A percentile compares a stretch with the other conserved stretches of the same genome.
phyloP scores from a whole-genome alignment of 2,797 vertebrate genomes.

The Acanthopagrus latus region DNA sequence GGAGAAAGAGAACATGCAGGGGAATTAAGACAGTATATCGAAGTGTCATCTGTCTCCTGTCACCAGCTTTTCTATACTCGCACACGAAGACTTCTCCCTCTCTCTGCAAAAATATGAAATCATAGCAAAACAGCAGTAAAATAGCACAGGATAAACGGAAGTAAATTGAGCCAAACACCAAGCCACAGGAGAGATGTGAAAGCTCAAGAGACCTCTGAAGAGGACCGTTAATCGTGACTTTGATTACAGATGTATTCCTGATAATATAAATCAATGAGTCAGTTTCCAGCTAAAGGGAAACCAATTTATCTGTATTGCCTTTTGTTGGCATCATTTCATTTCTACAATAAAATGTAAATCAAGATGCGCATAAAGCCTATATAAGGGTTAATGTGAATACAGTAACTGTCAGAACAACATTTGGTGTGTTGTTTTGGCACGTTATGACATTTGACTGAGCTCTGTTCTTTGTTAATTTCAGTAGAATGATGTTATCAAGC shows the following conservation, averaged over 20 bases:
- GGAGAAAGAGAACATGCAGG: constrained; percentile 33
- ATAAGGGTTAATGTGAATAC: constrained; percentile 15
- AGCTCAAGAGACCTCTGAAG: constrained; percentile 41
- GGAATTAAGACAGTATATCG: constrained; percentile 13
- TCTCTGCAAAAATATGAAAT: constrained; percentile 37
- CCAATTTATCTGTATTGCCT: constrained; percentile 29
- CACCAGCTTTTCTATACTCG: constrained; percentile 10
- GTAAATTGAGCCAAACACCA: constrained; percentile 57
- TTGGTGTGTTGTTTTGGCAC: not conserved
- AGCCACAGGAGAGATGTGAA: constrained; percentile 25
- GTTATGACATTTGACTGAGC: not conserved
- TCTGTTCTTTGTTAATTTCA: constrained; percentile 15
- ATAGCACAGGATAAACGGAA: constrained; percentile 20
- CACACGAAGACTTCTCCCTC: constrained; percentile 16
- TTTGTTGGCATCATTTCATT: constrained; percentile 40
- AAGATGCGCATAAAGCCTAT: constrained; percentile 7
- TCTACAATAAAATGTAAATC: constrained; percentile 13
- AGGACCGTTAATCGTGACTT: constrained; percentile 20
- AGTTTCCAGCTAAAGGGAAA: constrained; percentile 16
- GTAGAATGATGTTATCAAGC: constrained; percentile 1
- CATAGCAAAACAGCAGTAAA: constrained; percentile 57
- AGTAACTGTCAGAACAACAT: constrained; percentile 10
- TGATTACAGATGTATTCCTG: constrained; percentile 20
- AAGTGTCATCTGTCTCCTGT: constrained; percentile 22
- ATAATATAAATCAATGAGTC: constrained; percentile 6